Evolutionary conservation across 2,113 vertebrate genomes (phyloP).

Genomic region (Muscicapa adusta): DNA sequence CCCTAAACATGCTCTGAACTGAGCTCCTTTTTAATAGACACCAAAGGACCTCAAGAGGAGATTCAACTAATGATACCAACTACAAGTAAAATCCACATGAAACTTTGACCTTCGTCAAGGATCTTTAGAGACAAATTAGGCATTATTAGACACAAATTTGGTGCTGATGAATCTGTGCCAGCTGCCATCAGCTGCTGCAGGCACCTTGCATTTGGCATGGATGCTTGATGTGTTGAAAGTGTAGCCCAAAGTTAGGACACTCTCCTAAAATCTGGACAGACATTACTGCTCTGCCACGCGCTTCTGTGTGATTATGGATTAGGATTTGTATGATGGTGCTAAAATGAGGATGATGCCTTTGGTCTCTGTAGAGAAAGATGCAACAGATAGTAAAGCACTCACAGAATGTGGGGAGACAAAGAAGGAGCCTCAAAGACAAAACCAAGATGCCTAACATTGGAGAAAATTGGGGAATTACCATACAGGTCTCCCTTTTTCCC

Average conservation of each 20-base stretch:
- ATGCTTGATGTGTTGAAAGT: not conserved
- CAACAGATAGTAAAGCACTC: not conserved
- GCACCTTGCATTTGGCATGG: not conserved
- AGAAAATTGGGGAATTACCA: not conserved
- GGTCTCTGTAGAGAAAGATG: not conserved
- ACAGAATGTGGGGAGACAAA: not conserved
- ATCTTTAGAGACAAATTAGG: not conserved
- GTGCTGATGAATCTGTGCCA: not conserved
- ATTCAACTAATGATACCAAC: not conserved
- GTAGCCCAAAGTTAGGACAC: not conserved
- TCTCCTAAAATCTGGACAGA: not conserved
- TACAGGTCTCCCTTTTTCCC: not conserved
- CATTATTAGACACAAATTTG: not conserved
- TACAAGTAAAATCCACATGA: not conserved
- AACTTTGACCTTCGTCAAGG: not conserved
- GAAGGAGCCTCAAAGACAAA: not conserved
- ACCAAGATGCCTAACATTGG: not conserved
- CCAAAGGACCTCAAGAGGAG: not conserved
- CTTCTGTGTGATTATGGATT: not conserved
- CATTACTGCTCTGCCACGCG: not conserved
- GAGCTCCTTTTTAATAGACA: not conserved
- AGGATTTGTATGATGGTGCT: rapidly evolving
- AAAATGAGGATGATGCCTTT: not conserved
- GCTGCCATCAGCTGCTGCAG: not conserved
- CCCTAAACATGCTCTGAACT: not conserved